phyloP scores from a whole-genome alignment of 2,797 vertebrate genomes.

The Fistularia commersonii region DNA sequence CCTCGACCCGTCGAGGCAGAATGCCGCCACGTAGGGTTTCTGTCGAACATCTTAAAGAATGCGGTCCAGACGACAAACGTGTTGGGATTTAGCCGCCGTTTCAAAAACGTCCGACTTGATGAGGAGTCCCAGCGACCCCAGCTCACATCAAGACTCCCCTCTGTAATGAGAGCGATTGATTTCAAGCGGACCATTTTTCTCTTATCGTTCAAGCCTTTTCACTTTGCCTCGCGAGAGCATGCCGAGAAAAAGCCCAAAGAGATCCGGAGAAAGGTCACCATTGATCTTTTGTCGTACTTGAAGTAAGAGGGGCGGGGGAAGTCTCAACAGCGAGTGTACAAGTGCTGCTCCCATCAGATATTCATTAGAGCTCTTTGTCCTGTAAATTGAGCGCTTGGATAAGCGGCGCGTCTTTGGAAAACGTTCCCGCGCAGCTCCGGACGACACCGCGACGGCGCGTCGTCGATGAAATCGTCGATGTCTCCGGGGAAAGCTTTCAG shows the following conservation, averaged over 20 bases:
- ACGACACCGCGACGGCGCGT: conserved; percentile 14
- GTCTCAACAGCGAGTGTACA: conserved; percentile 42
- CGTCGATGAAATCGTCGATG: conserved; percentile 65
- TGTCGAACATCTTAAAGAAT: no score
- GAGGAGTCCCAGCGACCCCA: no score
- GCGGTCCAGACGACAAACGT: no score
- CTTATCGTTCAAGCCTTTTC: conserved; percentile 14
- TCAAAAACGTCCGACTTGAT: no score
- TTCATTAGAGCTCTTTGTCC: conserved; percentile 58
- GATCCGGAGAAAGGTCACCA: conserved; percentile 36
- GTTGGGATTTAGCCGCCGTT: no score
- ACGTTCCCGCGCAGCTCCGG: conserved; percentile 34
- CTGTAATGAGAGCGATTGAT: no score
- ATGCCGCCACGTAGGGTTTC: no score
- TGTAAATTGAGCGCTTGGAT: conserved; percentile 58
- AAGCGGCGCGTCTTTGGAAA: conserved; percentile 36
- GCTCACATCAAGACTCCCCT: no score
- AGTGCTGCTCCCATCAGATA: conserved; percentile 48
- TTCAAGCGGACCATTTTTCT: no score
- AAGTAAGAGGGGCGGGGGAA: conserved; percentile 33
- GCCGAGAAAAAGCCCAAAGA: conserved; percentile 7
- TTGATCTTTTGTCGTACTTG: conserved; percentile 29
- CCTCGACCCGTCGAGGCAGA: no score
- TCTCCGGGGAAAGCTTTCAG: conserved; percentile 37
- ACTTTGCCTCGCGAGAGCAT: conserved; percentile 11